phyloP scores from a whole-genome alignment of 1,140 invertebrate species.

The Drosophila ogumai region DNA sequence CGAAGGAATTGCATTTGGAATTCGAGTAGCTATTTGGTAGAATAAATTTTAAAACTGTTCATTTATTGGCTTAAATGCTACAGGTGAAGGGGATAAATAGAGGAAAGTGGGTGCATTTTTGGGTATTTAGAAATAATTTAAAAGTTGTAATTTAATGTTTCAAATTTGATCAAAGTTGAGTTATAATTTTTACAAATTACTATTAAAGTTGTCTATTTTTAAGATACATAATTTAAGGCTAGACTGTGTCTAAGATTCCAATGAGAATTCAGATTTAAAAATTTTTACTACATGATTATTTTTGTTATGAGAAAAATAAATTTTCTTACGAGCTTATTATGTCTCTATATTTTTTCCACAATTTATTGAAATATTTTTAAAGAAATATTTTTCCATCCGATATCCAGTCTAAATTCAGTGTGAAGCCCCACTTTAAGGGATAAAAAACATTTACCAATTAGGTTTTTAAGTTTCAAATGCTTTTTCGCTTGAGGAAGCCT shows the following conservation, averaged over 20 bases:
- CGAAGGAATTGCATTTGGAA: conserved; percentile 3
- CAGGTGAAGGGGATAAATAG: not conserved
- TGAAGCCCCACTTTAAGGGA: not conserved
- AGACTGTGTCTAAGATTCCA: no score
- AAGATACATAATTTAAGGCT: no score
- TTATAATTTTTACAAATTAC: no score
- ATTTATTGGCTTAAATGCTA: not conserved
- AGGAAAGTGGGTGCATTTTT: not conserved
- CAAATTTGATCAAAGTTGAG: not conserved
- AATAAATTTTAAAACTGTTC: not conserved
- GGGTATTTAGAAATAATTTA: not conserved
- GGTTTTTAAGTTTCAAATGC: no score
- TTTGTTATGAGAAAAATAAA: not conserved
- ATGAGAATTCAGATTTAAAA: no score
- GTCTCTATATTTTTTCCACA: not conserved
- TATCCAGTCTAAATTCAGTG: not conserved
- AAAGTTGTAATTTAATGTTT: not conserved
- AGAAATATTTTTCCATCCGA: not conserved
- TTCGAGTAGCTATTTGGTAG: conserved; percentile 1
- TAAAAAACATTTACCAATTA: conserved; percentile 5
- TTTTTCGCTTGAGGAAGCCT: not conserved
- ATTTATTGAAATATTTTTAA: not conserved
- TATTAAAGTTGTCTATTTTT: no score
- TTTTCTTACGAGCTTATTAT: no score
- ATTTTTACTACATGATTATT: no score